phyloP scores from a whole-genome alignment of 2,797 vertebrate species.

The Mionectes olivaceus region DNA sequence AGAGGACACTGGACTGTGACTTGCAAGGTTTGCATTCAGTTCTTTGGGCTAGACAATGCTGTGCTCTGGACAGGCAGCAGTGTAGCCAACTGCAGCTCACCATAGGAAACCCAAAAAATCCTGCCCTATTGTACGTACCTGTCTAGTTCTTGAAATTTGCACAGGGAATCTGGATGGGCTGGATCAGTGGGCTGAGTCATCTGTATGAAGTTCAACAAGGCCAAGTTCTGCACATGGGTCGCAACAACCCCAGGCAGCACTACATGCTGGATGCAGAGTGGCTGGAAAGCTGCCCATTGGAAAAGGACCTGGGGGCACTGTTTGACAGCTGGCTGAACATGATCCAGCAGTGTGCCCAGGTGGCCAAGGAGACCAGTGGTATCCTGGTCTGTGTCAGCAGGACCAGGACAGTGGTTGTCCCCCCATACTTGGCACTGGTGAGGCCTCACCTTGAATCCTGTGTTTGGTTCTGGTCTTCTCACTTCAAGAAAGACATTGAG shows the following conservation, averaged over 20 bases:
- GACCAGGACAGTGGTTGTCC: not conserved
- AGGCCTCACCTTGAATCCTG: rapidly evolving
- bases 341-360: not conserved
- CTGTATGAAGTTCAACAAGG: not conserved
- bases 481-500: not conserved
- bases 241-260: not conserved
- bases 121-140: not conserved
- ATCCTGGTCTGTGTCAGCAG: not conserved
- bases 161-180: not conserved
- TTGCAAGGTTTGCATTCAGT: not conserved
- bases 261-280: not conserved
- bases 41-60: rapidly evolving
- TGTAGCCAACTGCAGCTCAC: not conserved
- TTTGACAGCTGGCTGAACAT: not conserved
- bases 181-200: not conserved
- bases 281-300: not conserved
- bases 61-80: not conserved
- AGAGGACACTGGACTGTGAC: not conserved
- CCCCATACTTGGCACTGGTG: rapidly evolving
- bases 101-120: not conserved
- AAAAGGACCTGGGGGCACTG: not conserved
- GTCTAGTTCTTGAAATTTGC: not conserved
- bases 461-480: not conserved
- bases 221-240: not conserved
- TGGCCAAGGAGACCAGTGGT: not conserved